phyloP scores from a whole-genome alignment of 2,888 invertebrate species.

The Sarcophaga carnaria region DNA sequence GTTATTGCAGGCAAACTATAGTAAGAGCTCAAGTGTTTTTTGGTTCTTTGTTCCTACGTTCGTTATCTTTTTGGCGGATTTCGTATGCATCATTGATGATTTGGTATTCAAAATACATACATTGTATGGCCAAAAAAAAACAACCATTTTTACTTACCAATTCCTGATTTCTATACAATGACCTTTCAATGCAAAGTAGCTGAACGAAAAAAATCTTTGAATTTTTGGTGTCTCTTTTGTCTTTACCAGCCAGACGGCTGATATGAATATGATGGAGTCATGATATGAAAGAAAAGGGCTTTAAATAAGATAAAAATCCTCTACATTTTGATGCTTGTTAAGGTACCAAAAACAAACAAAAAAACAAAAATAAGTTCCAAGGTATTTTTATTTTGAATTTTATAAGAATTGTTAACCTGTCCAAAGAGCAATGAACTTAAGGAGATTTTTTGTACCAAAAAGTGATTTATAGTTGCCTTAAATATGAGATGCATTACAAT shows the following conservation, averaged over 20 bases:
- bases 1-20: constrained; percentile 20
- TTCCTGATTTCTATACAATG: constrained; percentile 70
- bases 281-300: constrained; percentile 61
- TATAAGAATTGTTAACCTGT: constrained; percentile 67
- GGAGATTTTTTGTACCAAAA: neutral
- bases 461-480: constrained; percentile 66
- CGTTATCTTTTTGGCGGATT: constrained; percentile 64
- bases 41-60: constrained; percentile 22
- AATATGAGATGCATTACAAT: constrained; percentile 55
- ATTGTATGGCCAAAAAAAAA: constrained; percentile 37
- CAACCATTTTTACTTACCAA: neutral
- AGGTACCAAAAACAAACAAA: constrained; percentile 32
- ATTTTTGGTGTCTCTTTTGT: constrained; percentile 22
- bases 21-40: constrained; percentile 61
- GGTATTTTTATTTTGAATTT: neutral
- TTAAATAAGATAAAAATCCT: constrained; percentile 54
- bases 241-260: constrained; percentile 43
- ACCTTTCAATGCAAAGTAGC: constrained; percentile 80
- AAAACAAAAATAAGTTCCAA: neutral
- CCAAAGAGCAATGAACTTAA: constrained; percentile 61
- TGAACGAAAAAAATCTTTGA: constrained; percentile 28
- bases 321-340: constrained; percentile 65
- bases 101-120: constrained; percentile 67
- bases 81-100: constrained; percentile 66
- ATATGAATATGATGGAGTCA: constrained; percentile 66